Base-by-base conservation (phyloP, 2,113 vertebrate genomes). In the Poeciliopsis prolifica region DNA sequence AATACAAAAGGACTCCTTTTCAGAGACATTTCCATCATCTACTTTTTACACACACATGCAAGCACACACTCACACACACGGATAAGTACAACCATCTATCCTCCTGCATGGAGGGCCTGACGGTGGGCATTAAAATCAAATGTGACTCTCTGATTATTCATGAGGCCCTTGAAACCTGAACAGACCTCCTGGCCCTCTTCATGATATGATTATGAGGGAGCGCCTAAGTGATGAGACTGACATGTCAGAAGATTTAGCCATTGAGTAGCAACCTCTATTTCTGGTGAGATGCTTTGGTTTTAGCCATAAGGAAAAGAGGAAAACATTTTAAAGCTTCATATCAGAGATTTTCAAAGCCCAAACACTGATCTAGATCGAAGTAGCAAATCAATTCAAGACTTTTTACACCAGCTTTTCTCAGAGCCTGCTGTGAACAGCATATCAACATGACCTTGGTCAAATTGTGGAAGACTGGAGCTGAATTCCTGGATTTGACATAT, bases 141-240 rank as follows among this genome's bases (percentile, higher is more conserved):
- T 66, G 72, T 67, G 75, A 68, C 70, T 88, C 37, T 28, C n/a
- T 28, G 83, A 92, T 90, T 94, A 93, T 92, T 91, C 86, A 92
- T 90, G 84, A 89, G 80, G 68, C 72, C 44, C 78, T 83, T 92
- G 85, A 92, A 87, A 87, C 80, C 61, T 28, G 63, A 63, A 82
- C 33, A 9, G 72, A 84, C 88, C 81, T 82, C 72, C 76, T 75
- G 82, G 72, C 79, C 75, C 79, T 86, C 42, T 77, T 91, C 87
- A 87, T 85, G 83, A 87, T 84, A 77, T 74, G 79, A 88, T 86
- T 84, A 85, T 85, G 83, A 87, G 83, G 71, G 26, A 33, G 70
- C 78, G 82, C 71, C 78, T 87, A 87, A 89, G 79, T 80, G 80
- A 84, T 66, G 29, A 60, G 73, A 62, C 80, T 68, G 80, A 86